Evolutionary conservation across 2,113 vertebrate species (phyloP).

Genomic region (Megaceryle maxima): DNA sequence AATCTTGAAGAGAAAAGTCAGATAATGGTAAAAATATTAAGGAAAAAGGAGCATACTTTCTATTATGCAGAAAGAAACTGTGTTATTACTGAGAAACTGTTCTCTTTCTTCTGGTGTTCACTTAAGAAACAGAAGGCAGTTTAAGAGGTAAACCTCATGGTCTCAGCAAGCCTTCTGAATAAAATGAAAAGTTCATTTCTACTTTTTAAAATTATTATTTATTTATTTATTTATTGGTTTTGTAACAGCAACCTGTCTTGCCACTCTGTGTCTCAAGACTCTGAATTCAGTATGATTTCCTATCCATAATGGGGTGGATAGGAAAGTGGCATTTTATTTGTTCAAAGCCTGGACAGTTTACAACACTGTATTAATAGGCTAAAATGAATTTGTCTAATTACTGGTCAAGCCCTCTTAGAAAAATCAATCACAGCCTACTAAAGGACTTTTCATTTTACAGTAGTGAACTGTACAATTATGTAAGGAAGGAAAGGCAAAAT

Average conservation of each 20-base stretch:
- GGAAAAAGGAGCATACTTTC: background rate
- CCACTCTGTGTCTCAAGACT: background rate
- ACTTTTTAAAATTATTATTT: background rate
- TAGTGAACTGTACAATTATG: background rate
- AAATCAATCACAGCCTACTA: background rate
- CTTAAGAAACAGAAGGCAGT: background rate
- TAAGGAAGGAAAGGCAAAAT: background rate
- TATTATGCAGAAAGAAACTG: background rate
- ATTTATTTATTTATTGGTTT: background rate
- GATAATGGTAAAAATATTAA: background rate
- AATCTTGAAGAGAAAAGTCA: background rate
- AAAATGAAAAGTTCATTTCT: background rate
- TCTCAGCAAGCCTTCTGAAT: background rate
- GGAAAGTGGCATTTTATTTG: background rate
- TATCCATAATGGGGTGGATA: accelerated
- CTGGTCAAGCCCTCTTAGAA: background rate
- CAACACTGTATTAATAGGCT: background rate
- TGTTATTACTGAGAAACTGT: background rate
- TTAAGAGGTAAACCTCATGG: background rate
- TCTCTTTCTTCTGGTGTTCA: background rate
- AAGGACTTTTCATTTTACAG: background rate
- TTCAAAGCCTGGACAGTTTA: background rate
- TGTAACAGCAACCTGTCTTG: background rate
- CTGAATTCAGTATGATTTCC: background rate
- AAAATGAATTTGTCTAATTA: background rate